Evolutionary conservation across 2,888 invertebrate species (phyloP), one percentile per base, ranked within the genome.

Genomic region (Caenorhabditis zanzibari): DNA sequence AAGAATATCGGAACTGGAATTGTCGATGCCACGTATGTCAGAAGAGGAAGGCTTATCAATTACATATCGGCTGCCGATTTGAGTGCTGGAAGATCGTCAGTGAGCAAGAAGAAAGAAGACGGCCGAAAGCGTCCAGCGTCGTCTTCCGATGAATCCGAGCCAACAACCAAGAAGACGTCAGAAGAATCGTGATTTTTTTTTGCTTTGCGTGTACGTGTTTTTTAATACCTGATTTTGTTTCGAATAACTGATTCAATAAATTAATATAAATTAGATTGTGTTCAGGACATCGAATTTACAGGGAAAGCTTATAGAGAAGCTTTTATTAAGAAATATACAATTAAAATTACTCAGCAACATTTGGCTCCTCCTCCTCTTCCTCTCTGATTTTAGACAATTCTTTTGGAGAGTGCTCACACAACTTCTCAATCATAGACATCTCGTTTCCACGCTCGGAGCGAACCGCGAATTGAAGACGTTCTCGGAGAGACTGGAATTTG

Each of bases 361-460:
- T 26, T 5, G 14, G 47, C 22, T 28, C 54, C 61, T 81, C 76
- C 26, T 71, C 52, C 12, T 74, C 81, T 44, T 85, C 87, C 58
- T 85, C 87, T 12, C 28, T 56, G 7, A 87, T 87, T 41, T 81
- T 84, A 12, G 82, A 79, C 38, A 87, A 74, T 35, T 82, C 76
- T 24, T 80, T 82, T 26, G 47, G 56, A 16, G 83, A 59, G 35
- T 85, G 84, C 24, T 77, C 82, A 35, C 85, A 85, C 4, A 87
- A 58, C 32, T 72, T 79, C 52, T 82, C 87, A 28, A 87, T 77
- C 74, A 84, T 59, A 10, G 68, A 28, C 61, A 79, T 68, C 26
- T 82, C 76, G 59, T 82, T 83, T 19, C 81, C 81, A 10, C 80
- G 35, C 3, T 84, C 80, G 1, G 68, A 24, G 5, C 63, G 49